phyloP scores from a whole-genome alignment of 92 coral and sea anemone species.

The Umimayanthus chanpuru region DNA sequence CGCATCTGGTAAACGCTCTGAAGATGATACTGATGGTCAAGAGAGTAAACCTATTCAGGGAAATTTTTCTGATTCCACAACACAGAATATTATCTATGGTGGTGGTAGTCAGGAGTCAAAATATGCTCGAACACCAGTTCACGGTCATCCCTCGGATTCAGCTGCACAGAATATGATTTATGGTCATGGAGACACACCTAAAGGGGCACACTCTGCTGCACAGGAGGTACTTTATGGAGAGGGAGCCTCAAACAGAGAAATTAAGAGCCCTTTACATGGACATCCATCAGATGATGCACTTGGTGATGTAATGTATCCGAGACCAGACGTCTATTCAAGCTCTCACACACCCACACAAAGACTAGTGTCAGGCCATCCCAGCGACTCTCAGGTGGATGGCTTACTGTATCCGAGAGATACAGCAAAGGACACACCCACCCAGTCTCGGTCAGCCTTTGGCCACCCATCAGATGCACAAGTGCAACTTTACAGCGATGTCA shows the following conservation, averaged over 20 bases:
- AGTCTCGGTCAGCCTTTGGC: constrained; percentile 46
- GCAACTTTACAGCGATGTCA: constrained; percentile 3
- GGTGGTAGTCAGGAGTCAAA: not conserved
- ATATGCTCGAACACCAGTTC: not conserved
- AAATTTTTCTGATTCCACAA: constrained; percentile 20
- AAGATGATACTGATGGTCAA: not conserved
- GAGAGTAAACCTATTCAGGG: not conserved
- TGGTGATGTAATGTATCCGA: constrained; percentile 29
- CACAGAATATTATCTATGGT: constrained; percentile 15
- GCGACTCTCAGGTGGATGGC: constrained; percentile 49
- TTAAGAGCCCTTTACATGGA: constrained; percentile 17
- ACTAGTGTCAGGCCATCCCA: constrained; percentile 49
- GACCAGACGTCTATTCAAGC: not conserved
- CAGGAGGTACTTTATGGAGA: constrained; percentile 60
- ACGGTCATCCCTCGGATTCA: constrained; percentile 61
- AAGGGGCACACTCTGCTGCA: constrained; percentile 52
- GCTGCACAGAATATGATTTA: constrained; percentile 63
- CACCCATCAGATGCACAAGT: constrained; percentile 74
- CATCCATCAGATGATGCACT: constrained; percentile 47
- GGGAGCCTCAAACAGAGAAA: not conserved
- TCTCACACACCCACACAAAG: not conserved
- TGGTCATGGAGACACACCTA: constrained; percentile 31
- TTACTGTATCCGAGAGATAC: constrained; percentile 41
- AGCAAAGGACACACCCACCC: constrained; percentile 29
- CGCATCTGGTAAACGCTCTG: constrained; percentile 18